phyloP scores from a whole-genome alignment of 1,140 invertebrate genomes.

The Drusus annulatus region DNA sequence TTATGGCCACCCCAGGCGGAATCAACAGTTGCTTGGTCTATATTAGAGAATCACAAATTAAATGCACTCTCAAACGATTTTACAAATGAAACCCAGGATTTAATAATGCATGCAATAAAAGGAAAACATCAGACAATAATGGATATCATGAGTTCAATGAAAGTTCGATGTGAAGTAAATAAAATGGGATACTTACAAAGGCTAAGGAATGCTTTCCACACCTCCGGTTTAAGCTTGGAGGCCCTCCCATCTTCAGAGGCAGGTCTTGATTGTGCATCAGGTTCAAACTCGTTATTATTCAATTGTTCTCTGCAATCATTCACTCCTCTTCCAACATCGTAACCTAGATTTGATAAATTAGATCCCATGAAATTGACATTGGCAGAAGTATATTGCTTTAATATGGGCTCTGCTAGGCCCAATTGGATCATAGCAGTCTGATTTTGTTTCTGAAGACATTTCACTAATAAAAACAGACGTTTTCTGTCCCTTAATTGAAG shows the following conservation, averaged over 20 bases:
- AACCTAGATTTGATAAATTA: slow-evolving; percentile 69
- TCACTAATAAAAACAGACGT: slow-evolving; percentile 66
- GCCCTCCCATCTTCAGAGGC: slow-evolving; percentile 65
- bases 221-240: slow-evolving; percentile 69
- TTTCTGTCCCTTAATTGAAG: slow-evolving; percentile 68
- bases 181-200: slow-evolving; percentile 62
- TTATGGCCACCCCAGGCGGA: no score
- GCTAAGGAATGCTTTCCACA: slow-evolving; percentile 71
- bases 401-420: slow-evolving; percentile 60
- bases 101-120: no score
- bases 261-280: slow-evolving; percentile 63
- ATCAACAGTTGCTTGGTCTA: no score
- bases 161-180: no score
- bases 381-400: slow-evolving; percentile 59
- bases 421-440: slow-evolving; percentile 67
- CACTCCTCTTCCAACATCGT: slow-evolving; percentile 66
- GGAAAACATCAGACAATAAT: no score
- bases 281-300: slow-evolving; percentile 61
- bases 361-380: slow-evolving; percentile 70
- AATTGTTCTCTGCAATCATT: slow-evolving; percentile 41
- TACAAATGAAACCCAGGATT: no score
- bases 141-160: no score
- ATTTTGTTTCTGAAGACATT: slow-evolving; percentile 68
- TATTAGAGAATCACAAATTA: no score
- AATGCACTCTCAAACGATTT: no score